Evolutionary conservation across 2,113 vertebrate genomes (phyloP).

Genomic region (Melanostigma gelatinosum): DNA sequence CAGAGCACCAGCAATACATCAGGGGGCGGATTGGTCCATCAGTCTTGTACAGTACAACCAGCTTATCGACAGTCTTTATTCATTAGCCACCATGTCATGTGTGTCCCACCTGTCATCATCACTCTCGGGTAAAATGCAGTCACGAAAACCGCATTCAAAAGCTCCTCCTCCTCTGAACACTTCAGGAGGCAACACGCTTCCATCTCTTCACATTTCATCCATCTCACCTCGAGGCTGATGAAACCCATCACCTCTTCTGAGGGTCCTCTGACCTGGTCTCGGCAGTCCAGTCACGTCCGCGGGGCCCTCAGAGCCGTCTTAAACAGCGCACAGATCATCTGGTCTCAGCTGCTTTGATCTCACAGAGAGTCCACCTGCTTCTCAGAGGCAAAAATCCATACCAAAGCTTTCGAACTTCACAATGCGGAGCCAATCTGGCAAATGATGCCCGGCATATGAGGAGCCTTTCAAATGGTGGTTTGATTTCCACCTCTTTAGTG

Average conservation of each 20-base stretch:
- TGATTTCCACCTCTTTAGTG: constrained; percentile 67
- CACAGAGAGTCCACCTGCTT: constrained; percentile 42
- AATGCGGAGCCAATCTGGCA: constrained; percentile 55
- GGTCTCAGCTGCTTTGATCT: constrained; percentile 75
- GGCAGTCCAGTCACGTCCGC: constrained; percentile 71
- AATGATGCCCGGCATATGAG: constrained; percentile 57
- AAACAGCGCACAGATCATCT: constrained; percentile 67
- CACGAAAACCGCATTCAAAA: background rate
- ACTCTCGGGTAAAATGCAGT: background rate
- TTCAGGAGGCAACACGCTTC: background rate
- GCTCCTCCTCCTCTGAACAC: background rate
- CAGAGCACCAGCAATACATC: background rate
- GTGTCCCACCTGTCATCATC: background rate
- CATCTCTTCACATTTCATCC: constrained; percentile 30
- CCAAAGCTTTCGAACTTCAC: constrained; percentile 67
- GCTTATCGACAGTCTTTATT: background rate
- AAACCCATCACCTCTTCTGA: constrained; percentile 39
- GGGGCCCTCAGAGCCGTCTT: constrained; percentile 51
- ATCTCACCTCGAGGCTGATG: constrained; percentile 34
- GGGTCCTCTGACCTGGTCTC: constrained; percentile 34
- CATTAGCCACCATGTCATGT: background rate
- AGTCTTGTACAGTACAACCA: background rate
- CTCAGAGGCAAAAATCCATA: constrained; percentile 65
- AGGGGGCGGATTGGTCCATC: background rate
- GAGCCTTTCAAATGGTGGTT: constrained; percentile 56